phyloP scores from a whole-genome alignment of 2,888 invertebrate species.

The Dyspetes luteomarginatus region DNA sequence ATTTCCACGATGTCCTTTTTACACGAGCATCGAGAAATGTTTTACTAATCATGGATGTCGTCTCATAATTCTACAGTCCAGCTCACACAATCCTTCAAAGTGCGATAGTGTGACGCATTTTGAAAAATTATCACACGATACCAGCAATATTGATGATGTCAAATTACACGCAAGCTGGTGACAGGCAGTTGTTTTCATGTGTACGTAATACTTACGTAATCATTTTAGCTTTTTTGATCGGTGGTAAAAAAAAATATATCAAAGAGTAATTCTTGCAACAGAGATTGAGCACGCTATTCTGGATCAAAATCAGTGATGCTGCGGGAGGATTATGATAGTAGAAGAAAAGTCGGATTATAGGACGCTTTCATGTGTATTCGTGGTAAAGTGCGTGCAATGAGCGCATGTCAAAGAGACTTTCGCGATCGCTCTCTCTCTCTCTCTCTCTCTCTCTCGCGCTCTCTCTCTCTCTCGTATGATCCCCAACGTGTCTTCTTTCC shows the following conservation, averaged over 20 bases:
- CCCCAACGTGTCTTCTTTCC: constrained; percentile 44
- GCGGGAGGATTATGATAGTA: not conserved
- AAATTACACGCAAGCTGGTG: constrained; percentile 10
- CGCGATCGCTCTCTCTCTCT: too few relatives aligned
- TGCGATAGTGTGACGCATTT: constrained; percentile 16
- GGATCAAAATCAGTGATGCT: not conserved
- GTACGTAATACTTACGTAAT: too few relatives aligned
- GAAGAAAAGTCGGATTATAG: not conserved
- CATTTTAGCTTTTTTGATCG: too few relatives aligned
- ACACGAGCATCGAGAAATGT: constrained; percentile 35
- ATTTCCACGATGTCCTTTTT: constrained; percentile 18
- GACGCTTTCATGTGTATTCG: constrained; percentile 32
- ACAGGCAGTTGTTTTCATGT: too few relatives aligned
- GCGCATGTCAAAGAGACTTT: constrained; percentile 34
- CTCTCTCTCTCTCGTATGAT: constrained; percentile 7
- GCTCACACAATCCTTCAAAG: constrained; percentile 17
- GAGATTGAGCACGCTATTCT: not conserved
- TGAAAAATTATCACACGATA: constrained; percentile 5
- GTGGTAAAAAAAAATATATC: not conserved
- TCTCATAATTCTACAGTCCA: not conserved
- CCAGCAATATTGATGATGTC: not conserved
- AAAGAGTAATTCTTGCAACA: not conserved
- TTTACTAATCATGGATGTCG: constrained; percentile 47
- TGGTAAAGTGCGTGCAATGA: constrained; percentile 39
- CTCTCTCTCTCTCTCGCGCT: too few relatives aligned